phyloP scores from a whole-genome alignment of 2,888 invertebrate species.

The Lissonota sp. region DNA sequence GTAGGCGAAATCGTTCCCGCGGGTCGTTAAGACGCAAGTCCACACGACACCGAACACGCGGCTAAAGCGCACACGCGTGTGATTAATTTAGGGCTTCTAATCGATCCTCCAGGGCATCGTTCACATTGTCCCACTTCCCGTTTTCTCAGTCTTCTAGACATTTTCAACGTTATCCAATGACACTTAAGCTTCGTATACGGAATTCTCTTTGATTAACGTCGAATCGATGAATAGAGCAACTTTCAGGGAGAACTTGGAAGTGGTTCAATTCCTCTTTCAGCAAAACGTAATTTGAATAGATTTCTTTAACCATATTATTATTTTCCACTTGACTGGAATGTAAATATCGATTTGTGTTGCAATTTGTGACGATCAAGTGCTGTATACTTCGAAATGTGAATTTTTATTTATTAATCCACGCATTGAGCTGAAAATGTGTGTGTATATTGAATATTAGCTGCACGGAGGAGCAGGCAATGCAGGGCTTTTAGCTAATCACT shows the following conservation, averaged over 20 bases:
- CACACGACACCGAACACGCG: slow-evolving; percentile 27
- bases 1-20: slow-evolving; percentile 62
- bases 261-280: too few species aligned
- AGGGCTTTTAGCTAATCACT: slow-evolving; percentile 60
- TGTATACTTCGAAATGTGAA: neutral
- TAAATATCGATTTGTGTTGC: too few species aligned
- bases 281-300: too few species aligned
- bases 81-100: slow-evolving; percentile 61
- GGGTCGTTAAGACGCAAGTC: slow-evolving; percentile 44
- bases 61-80: slow-evolving; percentile 45
- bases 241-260: too few species aligned
- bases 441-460: neutral
- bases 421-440: neutral
- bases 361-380: slow-evolving; percentile 6
- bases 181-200: slow-evolving; percentile 5
- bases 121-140: neutral
- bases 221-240: too few species aligned
- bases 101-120: slow-evolving; percentile 58
- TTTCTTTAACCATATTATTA: too few species aligned
- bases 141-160: slow-evolving; percentile 1
- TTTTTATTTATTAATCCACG: slow-evolving; percentile 30
- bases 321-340: too few species aligned
- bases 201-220: too few species aligned
- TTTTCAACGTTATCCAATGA: slow-evolving; percentile 18
- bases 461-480: neutral